Evolutionary conservation across 2,888 invertebrate species (phyloP).

Genomic region (Elysia crispata): DNA sequence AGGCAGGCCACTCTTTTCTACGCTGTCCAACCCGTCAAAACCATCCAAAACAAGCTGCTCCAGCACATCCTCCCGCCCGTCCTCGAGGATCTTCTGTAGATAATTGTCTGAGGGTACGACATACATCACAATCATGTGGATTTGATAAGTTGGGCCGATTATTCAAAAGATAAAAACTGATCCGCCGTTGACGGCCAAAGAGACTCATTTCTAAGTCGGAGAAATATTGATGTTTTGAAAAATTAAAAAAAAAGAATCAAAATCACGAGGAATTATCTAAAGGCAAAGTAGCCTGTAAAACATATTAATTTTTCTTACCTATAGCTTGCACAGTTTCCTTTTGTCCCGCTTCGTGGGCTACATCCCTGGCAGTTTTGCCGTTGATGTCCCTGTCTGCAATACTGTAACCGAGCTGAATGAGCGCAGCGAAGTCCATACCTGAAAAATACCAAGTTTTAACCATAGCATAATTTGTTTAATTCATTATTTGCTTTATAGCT

Average conservation of each 20-base stretch:
- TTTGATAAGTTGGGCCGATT: too few species aligned
- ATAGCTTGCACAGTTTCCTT: slow-evolving; percentile 65
- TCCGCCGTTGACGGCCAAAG: too few species aligned
- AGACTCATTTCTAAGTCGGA: too few species aligned
- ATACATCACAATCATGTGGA: too few species aligned
- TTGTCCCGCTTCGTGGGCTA: slow-evolving; percentile 61
- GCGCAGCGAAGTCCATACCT: slow-evolving; percentile 61
- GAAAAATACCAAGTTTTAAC: neutral
- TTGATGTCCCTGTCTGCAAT: slow-evolving; percentile 65
- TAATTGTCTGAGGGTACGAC: slow-evolving; percentile 61
- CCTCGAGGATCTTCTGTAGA: slow-evolving; percentile 60
- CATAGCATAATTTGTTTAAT: too few species aligned
- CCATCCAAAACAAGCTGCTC: slow-evolving; percentile 64
- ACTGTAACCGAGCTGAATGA: slow-evolving; percentile 64
- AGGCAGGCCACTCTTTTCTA: slow-evolving; percentile 58
- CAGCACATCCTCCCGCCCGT: slow-evolving; percentile 61
- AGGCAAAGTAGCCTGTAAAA: too few species aligned
- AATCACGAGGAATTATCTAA: too few species aligned
- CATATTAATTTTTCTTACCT: slow-evolving; percentile 53
- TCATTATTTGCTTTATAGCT: too few species aligned
- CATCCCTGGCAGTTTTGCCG: slow-evolving; percentile 67
- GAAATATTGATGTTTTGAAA: too few species aligned
- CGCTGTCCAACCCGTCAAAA: slow-evolving; percentile 61
- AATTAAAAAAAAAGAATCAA: too few species aligned
- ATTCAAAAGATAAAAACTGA: too few species aligned